Conservation (phyloP, 2,797 vertebrate species). For the Orestias chungarensis region DNA sequence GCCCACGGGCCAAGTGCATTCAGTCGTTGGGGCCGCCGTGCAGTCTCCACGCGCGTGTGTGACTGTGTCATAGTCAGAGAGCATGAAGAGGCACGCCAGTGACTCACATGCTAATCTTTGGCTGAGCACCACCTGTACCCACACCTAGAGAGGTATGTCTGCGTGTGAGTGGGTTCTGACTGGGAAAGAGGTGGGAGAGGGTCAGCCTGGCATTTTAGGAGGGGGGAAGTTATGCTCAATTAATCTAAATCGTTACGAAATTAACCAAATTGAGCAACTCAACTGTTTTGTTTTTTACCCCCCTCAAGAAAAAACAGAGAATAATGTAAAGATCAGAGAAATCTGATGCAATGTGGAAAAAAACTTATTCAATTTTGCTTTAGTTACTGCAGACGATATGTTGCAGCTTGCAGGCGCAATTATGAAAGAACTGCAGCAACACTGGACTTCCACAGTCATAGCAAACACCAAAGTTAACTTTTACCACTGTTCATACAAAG, state of each 20-base stretch:
- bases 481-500: background rate
- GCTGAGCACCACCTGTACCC: slow-evolving; percentile 14
- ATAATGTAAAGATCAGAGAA: background rate
- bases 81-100: slow-evolving; percentile 69
- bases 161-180: slow-evolving; percentile 31
- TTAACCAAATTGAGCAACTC: slow-evolving; percentile 31
- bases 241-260: slow-evolving; percentile 10
- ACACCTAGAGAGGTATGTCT: slow-evolving; percentile 58
- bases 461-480: background rate
- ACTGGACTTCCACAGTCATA: background rate
- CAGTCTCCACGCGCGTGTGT: slow-evolving; percentile 29
- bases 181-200: slow-evolving; percentile 3
- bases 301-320: background rate
- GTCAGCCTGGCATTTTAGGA: slow-evolving; percentile 4
- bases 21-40: slow-evolving; percentile 18
- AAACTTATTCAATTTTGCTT: too few relatives aligned
- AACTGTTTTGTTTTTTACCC: slow-evolving; percentile 13
- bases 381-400: slow-evolving; percentile 2
- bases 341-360: background rate
- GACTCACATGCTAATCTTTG: slow-evolving; percentile 69
- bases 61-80: slow-evolving; percentile 46
- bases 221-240: slow-evolving; percentile 16
- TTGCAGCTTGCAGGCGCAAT: slow-evolving; percentile 19
- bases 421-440: slow-evolving; percentile 19
- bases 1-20: slow-evolving; percentile 42